Conservation (phyloP, 2,797 vertebrate genomes). For the Chloroceryle inda region DNA sequence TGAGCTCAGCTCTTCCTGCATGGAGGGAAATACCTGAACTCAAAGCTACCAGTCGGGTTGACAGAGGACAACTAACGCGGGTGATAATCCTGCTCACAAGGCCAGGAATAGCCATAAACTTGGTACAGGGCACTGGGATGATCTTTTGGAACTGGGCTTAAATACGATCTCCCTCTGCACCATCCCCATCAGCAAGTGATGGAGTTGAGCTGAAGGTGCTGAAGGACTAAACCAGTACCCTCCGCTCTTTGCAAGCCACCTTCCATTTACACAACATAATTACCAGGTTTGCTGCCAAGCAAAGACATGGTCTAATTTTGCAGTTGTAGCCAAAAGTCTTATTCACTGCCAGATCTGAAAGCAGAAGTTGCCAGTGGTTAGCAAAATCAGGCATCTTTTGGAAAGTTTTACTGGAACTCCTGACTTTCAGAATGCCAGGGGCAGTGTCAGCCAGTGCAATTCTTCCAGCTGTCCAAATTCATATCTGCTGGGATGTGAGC, state of each 20-base stretch:
- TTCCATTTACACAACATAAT: background rate
- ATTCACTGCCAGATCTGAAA: background rate
- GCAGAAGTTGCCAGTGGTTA: background rate
- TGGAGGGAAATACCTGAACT: background rate
- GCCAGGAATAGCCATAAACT: background rate
- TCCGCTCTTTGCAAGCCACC: background rate
- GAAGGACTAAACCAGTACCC: background rate
- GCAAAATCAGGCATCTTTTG: background rate
- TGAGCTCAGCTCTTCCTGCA: background rate
- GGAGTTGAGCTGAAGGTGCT: background rate
- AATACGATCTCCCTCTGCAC: background rate
- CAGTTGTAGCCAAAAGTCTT: background rate
- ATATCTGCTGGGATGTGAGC: background rate
- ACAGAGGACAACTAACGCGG: background rate
- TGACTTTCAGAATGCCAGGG: background rate
- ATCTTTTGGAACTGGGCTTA: background rate
- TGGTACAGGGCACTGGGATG: background rate
- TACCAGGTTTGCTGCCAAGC: background rate
- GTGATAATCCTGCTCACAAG: background rate
- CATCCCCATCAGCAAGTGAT: background rate
- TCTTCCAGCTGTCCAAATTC: background rate
- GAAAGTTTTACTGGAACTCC: background rate
- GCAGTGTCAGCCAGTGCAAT: background rate
- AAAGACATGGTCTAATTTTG: background rate
- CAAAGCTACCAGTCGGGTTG: background rate